Evolutionary conservation across 2,113 vertebrate species (phyloP).

Genomic region (Atractosteus spatula): DNA sequence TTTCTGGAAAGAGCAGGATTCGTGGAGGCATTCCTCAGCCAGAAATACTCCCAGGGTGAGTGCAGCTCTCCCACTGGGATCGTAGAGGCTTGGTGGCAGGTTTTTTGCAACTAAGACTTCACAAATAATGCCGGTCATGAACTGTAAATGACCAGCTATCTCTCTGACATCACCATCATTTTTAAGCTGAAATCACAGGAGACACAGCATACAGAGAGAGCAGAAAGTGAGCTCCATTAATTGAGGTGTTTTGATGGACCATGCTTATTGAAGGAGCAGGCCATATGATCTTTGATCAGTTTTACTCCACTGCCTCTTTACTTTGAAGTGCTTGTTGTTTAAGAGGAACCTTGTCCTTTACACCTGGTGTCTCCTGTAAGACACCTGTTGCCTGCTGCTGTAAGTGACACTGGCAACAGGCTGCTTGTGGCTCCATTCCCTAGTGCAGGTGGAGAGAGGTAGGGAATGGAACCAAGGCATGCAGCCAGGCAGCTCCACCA

Average conservation of each 20-base stretch:
- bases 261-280: too few species aligned
- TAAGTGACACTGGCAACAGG: neutral
- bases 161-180: too few species aligned
- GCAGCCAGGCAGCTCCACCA: slow-evolving; percentile 52
- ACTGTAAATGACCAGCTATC: too few species aligned
- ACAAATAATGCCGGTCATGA: too few species aligned
- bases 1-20: neutral
- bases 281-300: too few species aligned
- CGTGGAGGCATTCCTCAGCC: neutral
- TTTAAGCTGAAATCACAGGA: too few species aligned
- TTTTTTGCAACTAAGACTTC: too few species aligned
- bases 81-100: too few species aligned
- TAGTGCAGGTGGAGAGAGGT: slow-evolving; percentile 38
- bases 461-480: slow-evolving; percentile 37
- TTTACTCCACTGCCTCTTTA: neutral
- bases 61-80: neutral
- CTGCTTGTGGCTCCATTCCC: neutral
- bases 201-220: too few species aligned
- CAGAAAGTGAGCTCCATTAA: too few species aligned
- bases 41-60: neutral
- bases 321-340: neutral
- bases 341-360: neutral
- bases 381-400: neutral
- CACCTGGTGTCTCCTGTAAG: neutral
- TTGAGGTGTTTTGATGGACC: too few species aligned